These are phyloP conservation scores for Rugalucina vietnamica DNA, from an alignment of 2,888 invertebrate genomes.

Conservation along the genomic window DNA sequence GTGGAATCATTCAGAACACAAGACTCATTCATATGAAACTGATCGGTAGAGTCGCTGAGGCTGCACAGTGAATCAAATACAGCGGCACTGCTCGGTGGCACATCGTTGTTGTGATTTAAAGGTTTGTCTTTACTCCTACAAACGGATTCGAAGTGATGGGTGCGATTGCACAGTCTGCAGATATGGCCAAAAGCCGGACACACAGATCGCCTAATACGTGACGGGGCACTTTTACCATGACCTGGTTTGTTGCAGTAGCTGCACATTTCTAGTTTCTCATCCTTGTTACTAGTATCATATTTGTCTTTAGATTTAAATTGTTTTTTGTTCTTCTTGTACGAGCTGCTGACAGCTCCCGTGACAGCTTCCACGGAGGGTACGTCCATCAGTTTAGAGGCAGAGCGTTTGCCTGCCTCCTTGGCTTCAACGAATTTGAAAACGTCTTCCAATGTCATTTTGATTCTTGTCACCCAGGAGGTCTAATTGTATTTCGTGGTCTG, in stretches of 20 bases:
- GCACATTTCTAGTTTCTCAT: conserved; percentile 5
- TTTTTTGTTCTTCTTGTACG: conserved; percentile 12
- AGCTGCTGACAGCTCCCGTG: conserved; percentile 42
- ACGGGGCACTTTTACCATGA: conserved; percentile 45
- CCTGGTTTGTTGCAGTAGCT: conserved; percentile 47
- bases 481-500: conserved; percentile 46
- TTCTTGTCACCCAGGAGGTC: conserved; percentile 51
- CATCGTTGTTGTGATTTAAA: neutral
- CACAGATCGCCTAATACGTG: conserved; percentile 11
- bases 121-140: conserved; percentile 11
- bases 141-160: conserved; percentile 4
- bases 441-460: conserved; percentile 63
- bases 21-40: neutral
- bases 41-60: neutral
- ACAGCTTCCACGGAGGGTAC: no score
- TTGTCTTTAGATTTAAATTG: neutral
- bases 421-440: conserved; percentile 62
- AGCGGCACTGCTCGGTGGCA: neutral
- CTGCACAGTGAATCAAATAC: neutral
- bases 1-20: neutral
- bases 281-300: neutral
- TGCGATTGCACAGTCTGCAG: neutral
- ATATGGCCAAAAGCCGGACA: conserved; percentile 47
- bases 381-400: conserved; percentile 55
- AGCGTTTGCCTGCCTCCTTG: conserved; percentile 65